These are phyloP conservation scores for Tanypteryx hageni DNA, from an alignment of 2,888 invertebrate species.

Conservation along the genomic window DNA sequence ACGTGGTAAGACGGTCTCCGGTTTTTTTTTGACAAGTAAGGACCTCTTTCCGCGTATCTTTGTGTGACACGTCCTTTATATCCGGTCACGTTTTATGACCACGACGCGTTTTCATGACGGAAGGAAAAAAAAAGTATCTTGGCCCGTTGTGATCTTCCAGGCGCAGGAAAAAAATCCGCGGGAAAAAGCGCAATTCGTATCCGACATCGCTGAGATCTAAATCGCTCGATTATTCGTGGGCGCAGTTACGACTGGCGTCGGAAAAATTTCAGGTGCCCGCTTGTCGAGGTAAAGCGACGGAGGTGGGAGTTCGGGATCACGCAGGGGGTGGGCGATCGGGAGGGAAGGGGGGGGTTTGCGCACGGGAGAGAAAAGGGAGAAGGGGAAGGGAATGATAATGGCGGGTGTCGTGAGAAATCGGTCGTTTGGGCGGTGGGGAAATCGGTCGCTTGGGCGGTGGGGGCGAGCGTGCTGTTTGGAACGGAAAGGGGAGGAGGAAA, in stretches of 20 bases:
- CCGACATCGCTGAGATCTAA: background rate
- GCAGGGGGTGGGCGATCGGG: background rate
- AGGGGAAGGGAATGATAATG: background rate
- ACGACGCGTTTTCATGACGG: too few relatives aligned
- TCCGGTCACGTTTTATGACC: too few relatives aligned
- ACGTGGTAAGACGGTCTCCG: too few relatives aligned
- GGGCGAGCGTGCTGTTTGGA: background rate
- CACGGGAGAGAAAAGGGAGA: background rate
- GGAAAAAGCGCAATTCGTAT: background rate
- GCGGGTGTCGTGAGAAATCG: background rate
- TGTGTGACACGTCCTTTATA: too few relatives aligned
- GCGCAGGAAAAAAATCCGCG: background rate
- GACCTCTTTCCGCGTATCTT: too few relatives aligned
- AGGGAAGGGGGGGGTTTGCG: background rate
- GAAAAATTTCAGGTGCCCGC: background rate
- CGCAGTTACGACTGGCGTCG: background rate
- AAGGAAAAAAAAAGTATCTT: too few relatives aligned
- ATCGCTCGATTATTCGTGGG: background rate
- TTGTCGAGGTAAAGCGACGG: background rate
- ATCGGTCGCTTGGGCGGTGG: background rate
- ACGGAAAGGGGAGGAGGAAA: background rate
- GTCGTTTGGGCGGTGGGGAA: background rate
- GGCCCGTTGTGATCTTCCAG: too few relatives aligned
- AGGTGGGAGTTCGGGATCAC: background rate
- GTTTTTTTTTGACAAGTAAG: too few relatives aligned